phyloP scores from a whole-genome alignment of 2,888 invertebrate genomes.

The Chirona hameri region DNA sequence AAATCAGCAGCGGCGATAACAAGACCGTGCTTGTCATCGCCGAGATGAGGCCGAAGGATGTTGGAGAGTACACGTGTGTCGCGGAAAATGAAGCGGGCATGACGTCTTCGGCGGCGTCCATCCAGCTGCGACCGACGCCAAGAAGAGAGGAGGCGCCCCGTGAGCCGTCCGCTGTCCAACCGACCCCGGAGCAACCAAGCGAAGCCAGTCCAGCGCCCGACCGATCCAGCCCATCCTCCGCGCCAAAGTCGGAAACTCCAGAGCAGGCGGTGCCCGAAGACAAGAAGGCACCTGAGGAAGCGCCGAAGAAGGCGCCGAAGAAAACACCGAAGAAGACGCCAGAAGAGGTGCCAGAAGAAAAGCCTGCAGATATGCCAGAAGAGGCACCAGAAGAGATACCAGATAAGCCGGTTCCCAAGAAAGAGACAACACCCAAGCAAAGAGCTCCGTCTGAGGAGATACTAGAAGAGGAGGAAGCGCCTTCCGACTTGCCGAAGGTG shows the following conservation, averaged over 20 bases:
- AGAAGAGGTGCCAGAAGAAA: not conserved
- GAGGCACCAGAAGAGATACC: not conserved
- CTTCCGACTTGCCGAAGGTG: constrained; percentile 42
- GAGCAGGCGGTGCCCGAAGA: not conserved
- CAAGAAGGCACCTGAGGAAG: not conserved
- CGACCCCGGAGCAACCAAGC: not conserved
- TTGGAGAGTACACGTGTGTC: constrained; percentile 76
- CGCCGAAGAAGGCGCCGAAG: not conserved
- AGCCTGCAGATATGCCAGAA: not conserved
- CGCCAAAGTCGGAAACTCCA: not conserved
- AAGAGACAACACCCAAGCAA: not conserved
- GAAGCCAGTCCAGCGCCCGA: not conserved
- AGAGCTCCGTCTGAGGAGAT: not conserved
- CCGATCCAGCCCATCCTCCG: not conserved
- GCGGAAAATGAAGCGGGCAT: constrained; percentile 88
- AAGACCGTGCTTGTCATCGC: constrained; percentile 74
- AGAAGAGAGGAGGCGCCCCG: not conserved
- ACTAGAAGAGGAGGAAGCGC: not conserved
- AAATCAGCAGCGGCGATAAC: constrained; percentile 70
- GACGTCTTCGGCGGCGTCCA: constrained; percentile 74
- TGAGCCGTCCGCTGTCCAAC: not conserved
- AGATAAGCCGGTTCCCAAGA: not conserved
- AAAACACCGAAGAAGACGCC: not conserved
- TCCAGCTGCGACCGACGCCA: constrained; percentile 26
- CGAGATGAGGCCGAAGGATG: constrained; percentile 63